These are phyloP conservation scores for Reticulitermes speratus DNA, from an alignment of 1,140 invertebrate species.

Conservation along the genomic window DNA sequence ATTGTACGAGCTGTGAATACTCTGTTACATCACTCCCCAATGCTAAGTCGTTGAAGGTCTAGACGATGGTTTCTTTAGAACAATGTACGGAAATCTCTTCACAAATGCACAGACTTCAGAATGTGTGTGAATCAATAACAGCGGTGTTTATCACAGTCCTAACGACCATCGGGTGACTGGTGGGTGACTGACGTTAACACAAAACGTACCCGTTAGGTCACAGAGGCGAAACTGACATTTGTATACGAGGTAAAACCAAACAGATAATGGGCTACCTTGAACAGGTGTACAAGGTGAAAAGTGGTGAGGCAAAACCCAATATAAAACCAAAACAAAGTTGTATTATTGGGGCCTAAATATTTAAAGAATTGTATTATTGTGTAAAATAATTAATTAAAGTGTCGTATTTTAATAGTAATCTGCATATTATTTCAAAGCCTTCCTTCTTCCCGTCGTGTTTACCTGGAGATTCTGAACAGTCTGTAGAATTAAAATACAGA, in stretches of 20 bases:
- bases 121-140: no score
- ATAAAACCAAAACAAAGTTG: not conserved
- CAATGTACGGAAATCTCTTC: no score
- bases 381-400: conserved; percentile 6
- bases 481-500: no score
- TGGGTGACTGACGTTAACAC: not conserved
- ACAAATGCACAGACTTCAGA: no score
- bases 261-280: not conserved
- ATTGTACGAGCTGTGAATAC: no score
- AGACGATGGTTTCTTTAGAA: no score
- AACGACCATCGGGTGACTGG: not conserved
- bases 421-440: not conserved
- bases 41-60: no score
- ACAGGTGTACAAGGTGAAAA: not conserved
- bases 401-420: conserved; percentile 12
- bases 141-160: no score
- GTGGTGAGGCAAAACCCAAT: not conserved
- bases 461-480: no score
- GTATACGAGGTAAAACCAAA: not conserved
- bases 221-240: not conserved
- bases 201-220: not conserved
- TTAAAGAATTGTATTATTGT: conserved; percentile 4
- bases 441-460: not conserved
- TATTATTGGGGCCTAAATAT: not conserved
- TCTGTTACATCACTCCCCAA: no score